phyloP scores from a whole-genome alignment of 2,888 invertebrate species.

The Scrobipalpa costella region DNA sequence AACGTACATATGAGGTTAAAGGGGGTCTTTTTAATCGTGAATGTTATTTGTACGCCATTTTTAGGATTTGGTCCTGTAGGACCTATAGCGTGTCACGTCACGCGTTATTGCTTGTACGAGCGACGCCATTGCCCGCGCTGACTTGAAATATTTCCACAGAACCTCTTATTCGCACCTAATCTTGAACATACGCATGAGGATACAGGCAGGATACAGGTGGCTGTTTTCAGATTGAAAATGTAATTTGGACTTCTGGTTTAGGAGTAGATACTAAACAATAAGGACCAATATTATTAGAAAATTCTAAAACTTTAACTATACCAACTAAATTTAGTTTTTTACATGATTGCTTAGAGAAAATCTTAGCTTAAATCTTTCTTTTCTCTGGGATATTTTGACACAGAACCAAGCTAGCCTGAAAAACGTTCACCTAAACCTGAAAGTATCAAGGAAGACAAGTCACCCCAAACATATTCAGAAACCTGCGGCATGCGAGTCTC shows the following conservation, averaged over 20 bases:
- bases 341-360: too few relatives aligned
- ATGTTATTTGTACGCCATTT: too few relatives aligned
- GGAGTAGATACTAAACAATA: too few relatives aligned
- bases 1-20: background rate
- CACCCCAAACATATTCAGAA: slow-evolving; percentile 38
- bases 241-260: too few relatives aligned
- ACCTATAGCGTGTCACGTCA: slow-evolving; percentile 69
- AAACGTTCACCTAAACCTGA: background rate
- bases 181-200: background rate
- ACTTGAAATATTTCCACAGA: slow-evolving; percentile 81
- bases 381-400: background rate
- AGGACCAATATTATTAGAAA: too few relatives aligned
- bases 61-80: too few relatives aligned
- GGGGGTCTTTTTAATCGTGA: too few relatives aligned
- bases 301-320: too few relatives aligned
- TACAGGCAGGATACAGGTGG: too few relatives aligned
- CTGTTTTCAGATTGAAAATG: too few relatives aligned
- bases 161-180: slow-evolving; percentile 75
- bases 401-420: background rate
- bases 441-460: slow-evolving; percentile 35
- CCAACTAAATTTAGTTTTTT: too few relatives aligned
- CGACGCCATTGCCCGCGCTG: slow-evolving; percentile 63
- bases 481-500: slow-evolving; percentile 52
- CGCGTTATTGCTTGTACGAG: slow-evolving; percentile 71
- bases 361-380: too few relatives aligned